These are phyloP conservation scores for Antennarius maculatus DNA, from an alignment of 2,797 vertebrate genomes.

Conservation along the genomic window DNA sequence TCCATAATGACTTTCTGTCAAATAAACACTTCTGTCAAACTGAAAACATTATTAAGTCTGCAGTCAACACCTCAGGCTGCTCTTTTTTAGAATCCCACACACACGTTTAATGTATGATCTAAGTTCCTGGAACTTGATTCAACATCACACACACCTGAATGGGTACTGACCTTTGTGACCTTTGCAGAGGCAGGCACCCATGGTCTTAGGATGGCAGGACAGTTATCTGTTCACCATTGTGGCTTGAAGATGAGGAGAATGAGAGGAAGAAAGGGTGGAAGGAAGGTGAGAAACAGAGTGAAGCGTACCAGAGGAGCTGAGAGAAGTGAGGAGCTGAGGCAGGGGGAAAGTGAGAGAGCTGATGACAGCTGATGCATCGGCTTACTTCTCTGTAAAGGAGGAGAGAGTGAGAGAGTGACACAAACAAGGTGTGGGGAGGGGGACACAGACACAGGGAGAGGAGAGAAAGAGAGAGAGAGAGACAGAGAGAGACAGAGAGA, in stretches of 20 bases:
- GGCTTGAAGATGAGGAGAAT: constrained; percentile 43
- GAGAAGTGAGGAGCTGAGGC: constrained; percentile 40
- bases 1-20: background rate
- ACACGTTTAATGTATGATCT: background rate
- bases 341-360: constrained; percentile 30
- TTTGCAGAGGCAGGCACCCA: constrained; percentile 86
- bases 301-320: constrained; percentile 40
- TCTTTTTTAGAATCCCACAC: background rate
- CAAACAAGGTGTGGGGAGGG: constrained; percentile 41
- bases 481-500: constrained; percentile 50
- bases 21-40: background rate
- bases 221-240: constrained; percentile 85
- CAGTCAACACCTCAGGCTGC: background rate
- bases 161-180: constrained; percentile 85
- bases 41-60: background rate
- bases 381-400: constrained; percentile 11
- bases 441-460: constrained; percentile 23
- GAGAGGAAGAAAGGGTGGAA: constrained; percentile 19
- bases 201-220: constrained; percentile 67
- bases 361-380: constrained; percentile 24
- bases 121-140: constrained; percentile 30
- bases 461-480: constrained; percentile 18
- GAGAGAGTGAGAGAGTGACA: constrained; percentile 63
- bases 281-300: constrained; percentile 19
- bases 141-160: constrained; percentile 35